phyloP scores from a whole-genome alignment of 2,113 vertebrate genomes.

The Chrysochloris asiatica region DNA sequence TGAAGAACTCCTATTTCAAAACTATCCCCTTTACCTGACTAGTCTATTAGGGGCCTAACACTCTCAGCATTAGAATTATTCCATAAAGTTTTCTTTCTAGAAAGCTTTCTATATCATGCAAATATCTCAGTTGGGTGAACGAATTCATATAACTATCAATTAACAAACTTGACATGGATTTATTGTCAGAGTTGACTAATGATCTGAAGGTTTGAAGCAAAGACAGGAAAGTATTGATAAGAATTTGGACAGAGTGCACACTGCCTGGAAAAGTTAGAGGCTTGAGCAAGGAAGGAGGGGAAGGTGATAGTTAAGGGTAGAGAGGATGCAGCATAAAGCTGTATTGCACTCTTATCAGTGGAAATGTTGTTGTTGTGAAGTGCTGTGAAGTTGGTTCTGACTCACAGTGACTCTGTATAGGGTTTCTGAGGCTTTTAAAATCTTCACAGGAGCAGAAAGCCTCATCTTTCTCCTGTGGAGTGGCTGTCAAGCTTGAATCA shows the following conservation, averaged over 20 bases:
- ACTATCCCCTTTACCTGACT: background rate
- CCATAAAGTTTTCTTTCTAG: background rate
- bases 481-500: no score
- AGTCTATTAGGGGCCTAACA: background rate
- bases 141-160: background rate
- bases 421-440: no score
- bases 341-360: background rate
- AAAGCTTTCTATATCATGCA: background rate
- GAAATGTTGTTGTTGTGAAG: background rate
- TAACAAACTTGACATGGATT: conserved; percentile 1
- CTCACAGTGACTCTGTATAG: no score
- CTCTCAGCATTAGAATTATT: no score
- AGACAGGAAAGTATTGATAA: background rate
- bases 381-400: no score
- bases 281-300: background rate
- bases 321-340: background rate
- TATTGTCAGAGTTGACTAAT: background rate
- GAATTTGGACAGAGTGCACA: background rate
- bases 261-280: background rate
- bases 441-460: no score
- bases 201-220: background rate
- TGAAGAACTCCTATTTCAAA: background rate
- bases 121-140: conserved; percentile 5
- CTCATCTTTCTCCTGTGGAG: no score
- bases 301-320: background rate